These are phyloP conservation scores for Oasisia sp. DNA, from an alignment of 2,888 invertebrate species.

Conservation along the genomic window DNA sequence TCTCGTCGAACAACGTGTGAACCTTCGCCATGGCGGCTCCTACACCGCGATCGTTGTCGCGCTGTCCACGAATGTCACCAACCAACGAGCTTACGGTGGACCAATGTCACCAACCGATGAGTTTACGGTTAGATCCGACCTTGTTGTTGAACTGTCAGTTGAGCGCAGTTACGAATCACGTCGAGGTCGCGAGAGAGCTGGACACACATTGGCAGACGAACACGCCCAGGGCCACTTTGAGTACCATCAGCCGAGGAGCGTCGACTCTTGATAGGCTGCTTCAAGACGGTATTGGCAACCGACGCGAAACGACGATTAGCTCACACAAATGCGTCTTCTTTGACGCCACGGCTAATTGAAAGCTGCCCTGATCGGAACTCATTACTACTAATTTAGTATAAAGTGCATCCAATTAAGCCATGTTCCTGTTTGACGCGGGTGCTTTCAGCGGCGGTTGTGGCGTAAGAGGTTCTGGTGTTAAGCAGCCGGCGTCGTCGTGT, in stretches of 20 bases:
- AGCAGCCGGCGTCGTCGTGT: not conserved
- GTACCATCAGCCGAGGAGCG: not conserved
- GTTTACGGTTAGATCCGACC: not conserved
- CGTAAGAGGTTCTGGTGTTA: not conserved
- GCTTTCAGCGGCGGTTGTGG: not conserved
- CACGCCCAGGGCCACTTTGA: not conserved
- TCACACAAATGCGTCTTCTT: not conserved
- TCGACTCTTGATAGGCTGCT: not conserved
- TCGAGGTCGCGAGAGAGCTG: not conserved
- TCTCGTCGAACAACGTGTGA: not conserved
- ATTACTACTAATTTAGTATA: conserved; percentile 4
- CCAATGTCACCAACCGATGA: not conserved
- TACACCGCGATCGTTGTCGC: not conserved
- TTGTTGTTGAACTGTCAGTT: not conserved
- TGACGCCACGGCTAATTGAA: not conserved
- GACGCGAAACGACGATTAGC: not conserved
- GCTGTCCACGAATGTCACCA: not conserved
- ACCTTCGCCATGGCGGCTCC: not conserved
- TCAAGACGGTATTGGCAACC: not conserved
- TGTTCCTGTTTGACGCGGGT: not conserved
- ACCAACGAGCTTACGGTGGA: not conserved
- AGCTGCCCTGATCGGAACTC: not conserved
- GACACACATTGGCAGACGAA: not conserved
- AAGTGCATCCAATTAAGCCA: not conserved
- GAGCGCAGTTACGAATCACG: not conserved